Conservation (phyloP, 2,113 vertebrate species). For the Amazona guildingii region DNA sequence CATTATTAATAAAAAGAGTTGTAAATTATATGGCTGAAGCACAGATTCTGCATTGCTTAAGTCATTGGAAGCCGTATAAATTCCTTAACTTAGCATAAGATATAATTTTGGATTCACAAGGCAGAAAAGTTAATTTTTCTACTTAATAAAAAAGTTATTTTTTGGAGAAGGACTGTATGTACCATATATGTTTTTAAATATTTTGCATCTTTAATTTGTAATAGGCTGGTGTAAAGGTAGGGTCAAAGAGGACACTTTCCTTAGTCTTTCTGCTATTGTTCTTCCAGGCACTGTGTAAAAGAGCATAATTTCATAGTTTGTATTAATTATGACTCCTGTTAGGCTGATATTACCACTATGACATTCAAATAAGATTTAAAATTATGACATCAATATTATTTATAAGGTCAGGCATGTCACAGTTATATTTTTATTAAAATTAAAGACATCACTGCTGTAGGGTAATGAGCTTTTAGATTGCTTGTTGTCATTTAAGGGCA, state of each 20-base stretch:
- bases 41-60: neutral
- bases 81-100: neutral
- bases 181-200: neutral
- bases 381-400: conserved; percentile 65
- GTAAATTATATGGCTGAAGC: conserved; percentile 13
- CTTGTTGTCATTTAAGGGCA: conserved; percentile 33
- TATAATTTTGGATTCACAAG: neutral
- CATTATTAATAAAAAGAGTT: conserved; percentile 7
- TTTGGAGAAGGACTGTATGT: neutral
- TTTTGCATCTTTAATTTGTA: neutral
- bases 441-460: conserved; percentile 28
- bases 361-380: conserved; percentile 69
- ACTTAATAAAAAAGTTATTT: neutral
- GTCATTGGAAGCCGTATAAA: neutral
- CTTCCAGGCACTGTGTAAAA: neutral
- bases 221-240: neutral
- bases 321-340: conserved; percentile 41
- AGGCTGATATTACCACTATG: conserved; percentile 42
- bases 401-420: conserved; percentile 66
- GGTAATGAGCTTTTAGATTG: conserved; percentile 30
- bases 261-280: neutral
- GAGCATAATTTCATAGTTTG: conserved; percentile 6
- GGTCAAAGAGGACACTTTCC: neutral
- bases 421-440: conserved; percentile 60
- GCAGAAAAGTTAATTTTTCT: neutral